Evolutionary conservation across 2,113 vertebrate genomes (phyloP).

Genomic region (Ondatra zibethicus): DNA sequence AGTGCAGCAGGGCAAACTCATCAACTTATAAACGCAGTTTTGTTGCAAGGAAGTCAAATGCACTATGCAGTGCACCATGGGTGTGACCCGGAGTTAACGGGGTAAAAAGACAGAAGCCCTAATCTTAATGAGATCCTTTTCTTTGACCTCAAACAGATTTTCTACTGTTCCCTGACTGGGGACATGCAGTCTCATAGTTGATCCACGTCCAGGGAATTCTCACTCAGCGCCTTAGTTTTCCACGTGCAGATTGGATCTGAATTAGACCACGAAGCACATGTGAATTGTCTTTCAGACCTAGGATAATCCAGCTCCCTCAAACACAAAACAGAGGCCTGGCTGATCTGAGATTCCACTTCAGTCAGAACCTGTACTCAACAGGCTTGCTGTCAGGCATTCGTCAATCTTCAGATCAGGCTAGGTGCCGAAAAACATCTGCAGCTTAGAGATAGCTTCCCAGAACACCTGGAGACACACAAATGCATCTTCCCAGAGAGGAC

Average conservation of each 20-base stretch:
- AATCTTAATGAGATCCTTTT: neutral
- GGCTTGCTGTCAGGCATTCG: neutral
- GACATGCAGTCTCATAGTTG: neutral
- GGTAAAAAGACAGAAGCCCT: neutral
- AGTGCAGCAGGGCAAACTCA: slow-evolving; percentile 54
- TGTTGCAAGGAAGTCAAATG: neutral
- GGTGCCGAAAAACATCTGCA: neutral
- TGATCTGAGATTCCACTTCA: neutral
- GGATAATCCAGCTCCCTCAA: neutral
- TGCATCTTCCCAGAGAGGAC: too few species aligned
- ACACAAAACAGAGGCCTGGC: neutral
- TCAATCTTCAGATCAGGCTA: neutral
- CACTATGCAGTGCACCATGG: neutral
- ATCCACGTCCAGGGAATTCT: neutral
- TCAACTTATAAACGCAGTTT: neutral
- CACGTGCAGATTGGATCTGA: neutral
- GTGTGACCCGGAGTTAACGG: neutral
- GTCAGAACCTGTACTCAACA: neutral
- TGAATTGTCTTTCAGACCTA: neutral
- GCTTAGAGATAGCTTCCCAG: neutral
- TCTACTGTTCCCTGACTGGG: neutral
- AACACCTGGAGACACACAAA: neutral
- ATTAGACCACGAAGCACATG: neutral
- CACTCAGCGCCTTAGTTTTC: neutral
- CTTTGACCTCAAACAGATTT: neutral